Evolutionary conservation across 1,140 invertebrate genomes (phyloP).

Genomic region (Chrysopa pallens): DNA sequence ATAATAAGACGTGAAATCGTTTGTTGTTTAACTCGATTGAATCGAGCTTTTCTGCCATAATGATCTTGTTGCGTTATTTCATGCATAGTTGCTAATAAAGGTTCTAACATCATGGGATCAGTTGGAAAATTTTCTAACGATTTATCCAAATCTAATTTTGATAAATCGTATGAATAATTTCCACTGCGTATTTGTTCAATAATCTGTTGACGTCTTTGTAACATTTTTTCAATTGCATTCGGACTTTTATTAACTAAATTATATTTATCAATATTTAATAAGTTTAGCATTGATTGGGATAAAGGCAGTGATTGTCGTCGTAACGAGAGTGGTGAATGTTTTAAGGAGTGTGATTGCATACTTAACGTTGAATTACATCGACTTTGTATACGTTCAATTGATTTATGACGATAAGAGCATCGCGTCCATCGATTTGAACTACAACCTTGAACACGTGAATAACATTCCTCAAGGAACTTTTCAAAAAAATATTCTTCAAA

Average conservation of each 20-base stretch:
- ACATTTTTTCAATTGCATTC: slow-evolving; percentile 8
- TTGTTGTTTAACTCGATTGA: slow-evolving; percentile 22
- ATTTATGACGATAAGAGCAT: too few relatives aligned
- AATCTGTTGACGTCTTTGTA: slow-evolving; percentile 2
- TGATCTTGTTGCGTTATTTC: slow-evolving; percentile 11
- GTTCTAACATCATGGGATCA: slow-evolving; percentile 25
- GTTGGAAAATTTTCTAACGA: slow-evolving; percentile 10
- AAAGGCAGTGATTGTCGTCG: background rate
- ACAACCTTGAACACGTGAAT: background rate
- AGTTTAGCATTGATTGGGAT: background rate
- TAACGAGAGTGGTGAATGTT: too few relatives aligned
- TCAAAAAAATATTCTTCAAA: background rate
- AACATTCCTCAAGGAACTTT: background rate
- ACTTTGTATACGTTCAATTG: too few relatives aligned
- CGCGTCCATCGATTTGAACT: too few relatives aligned
- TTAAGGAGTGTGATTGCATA: too few relatives aligned
- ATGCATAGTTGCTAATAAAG: slow-evolving; percentile 21
- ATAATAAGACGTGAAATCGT: slow-evolving; percentile 29
- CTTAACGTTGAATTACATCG: too few relatives aligned
- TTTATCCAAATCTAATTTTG: background rate
- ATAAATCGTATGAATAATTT: slow-evolving; percentile 5
- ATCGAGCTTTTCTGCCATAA: slow-evolving; percentile 12
- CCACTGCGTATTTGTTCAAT: slow-evolving; percentile 5
- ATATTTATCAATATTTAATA: background rate
- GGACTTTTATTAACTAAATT: background rate